Evolutionary conservation across 2,113 vertebrate species (phyloP).

Genomic region (Zeus faber): DNA sequence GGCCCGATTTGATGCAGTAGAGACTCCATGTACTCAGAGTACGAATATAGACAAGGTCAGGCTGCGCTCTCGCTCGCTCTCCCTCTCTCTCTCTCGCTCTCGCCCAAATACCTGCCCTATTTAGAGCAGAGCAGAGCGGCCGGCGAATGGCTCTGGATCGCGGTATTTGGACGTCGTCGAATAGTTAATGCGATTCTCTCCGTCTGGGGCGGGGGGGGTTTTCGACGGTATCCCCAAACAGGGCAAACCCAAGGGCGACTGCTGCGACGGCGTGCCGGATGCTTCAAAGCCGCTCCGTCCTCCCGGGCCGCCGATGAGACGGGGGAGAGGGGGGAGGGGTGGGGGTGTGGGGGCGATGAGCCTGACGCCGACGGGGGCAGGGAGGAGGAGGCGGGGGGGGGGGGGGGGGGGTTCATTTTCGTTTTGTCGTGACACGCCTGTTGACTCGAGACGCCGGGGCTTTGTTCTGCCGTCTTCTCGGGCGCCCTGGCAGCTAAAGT

Average conservation of each 20-base stretch:
- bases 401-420: too few relatives aligned
- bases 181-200: not conserved
- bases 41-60: slow-evolving; percentile 22
- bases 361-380: too few relatives aligned
- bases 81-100: slow-evolving; percentile 15
- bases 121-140: not conserved
- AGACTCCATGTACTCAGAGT: slow-evolving; percentile 26
- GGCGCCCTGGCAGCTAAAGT: slow-evolving; percentile 54
- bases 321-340: not conserved
- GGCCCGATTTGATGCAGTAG: slow-evolving; percentile 52
- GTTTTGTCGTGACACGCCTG: too few relatives aligned
- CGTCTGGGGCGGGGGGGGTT: too few relatives aligned
- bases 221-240: too few relatives aligned
- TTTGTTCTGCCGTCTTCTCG: slow-evolving; percentile 39
- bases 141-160: not conserved
- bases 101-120: slow-evolving; percentile 7
- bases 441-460: too few relatives aligned
- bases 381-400: too few relatives aligned
- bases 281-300: too few relatives aligned
- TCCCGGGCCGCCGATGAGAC: too few relatives aligned
- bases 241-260: too few relatives aligned
- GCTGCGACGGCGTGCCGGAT: too few relatives aligned
- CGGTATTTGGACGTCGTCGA: not conserved
- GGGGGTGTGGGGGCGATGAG: too few relatives aligned
- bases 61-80: slow-evolving; percentile 10